Evolutionary conservation across 2,113 vertebrate genomes (phyloP), one percentile per base, ranked within the genome.

Genomic region (Turnix velox): DNA sequence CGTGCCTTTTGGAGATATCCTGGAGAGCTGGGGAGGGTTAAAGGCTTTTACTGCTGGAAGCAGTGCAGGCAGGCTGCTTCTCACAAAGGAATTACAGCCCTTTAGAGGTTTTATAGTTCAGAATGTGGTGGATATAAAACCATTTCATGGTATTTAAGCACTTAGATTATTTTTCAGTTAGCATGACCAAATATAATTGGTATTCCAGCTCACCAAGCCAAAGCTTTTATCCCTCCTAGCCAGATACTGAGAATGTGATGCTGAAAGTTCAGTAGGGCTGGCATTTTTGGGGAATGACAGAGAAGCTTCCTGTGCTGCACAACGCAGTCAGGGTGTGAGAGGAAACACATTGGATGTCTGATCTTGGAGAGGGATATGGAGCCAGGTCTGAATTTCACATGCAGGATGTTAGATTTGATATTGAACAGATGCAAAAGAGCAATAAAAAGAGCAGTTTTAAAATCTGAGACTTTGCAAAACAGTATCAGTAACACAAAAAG

Each of bases 121-220:
- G 58, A 92, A 43, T 85, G 52, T 89, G 92, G 93, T 94, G 95
- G 92, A 87, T 92, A 91, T 95, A 95, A 97, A 91, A 96, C 89
- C 86, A 75, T 92, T 97, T 88, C 84, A 40, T 96, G 93, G 58
- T 88, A 76, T 97, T 97, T 96, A 95, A 95, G 93, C 81, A 76
- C 92, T 95, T 95, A 88, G 91, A 93, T 96, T 96, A 94, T 94
- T 97, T 97, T 97, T 95, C 94, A 94, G 81, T 92, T 90, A 95
- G 68, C 52, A 43, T 94, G 82, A 95, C 87, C 72, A 87, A 85
- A 94, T 94, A 48, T 69, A 84, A 84, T 93, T 89, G 96, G 80
- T 97, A 95, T 97, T 97, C 80, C 81, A 94, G 86, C 94, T 90
- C 46, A 57, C 1, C 4, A 79, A 90, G 88, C 87, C 92, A 96